Percentiles rank a stretch among this genome's conserved stretches.
These are phyloP conservation scores for Stichodactyla helianthus DNA, from an alignment of 64 coral and sea anemone genomes.

Conservation along the genomic window DNA sequence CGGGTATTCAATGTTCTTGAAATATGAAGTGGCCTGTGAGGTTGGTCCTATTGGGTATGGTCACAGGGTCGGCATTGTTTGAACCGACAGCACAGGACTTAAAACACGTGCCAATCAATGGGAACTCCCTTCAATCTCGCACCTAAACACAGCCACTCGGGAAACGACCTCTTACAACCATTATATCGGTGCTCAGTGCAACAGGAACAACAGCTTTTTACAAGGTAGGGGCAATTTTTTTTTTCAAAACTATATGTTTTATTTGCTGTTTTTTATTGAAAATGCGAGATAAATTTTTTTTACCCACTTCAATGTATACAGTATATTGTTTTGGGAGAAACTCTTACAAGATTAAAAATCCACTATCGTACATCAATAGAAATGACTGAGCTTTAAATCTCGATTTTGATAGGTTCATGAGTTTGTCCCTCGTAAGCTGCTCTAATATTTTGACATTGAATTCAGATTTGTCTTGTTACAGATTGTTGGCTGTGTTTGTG, in stretches of 20 bases:
- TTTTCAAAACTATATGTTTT: not conserved
- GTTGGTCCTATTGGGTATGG: slow-evolving; percentile 2
- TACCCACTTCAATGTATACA: not conserved
- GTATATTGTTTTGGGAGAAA: not conserved
- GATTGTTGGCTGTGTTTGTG: not conserved
- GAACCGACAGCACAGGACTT: not conserved
- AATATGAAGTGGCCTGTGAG: slow-evolving; percentile 26
- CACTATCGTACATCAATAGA: not conserved
- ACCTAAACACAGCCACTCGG: not conserved
- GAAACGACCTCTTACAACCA: not conserved
- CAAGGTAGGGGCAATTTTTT: not conserved
- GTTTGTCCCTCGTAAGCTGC: not conserved
- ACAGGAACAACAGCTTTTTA: not conserved
- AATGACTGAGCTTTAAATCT: not conserved
- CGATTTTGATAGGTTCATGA: not conserved
- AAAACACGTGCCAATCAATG: slow-evolving; percentile 36
- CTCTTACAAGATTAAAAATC: not conserved
- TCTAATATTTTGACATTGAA: not conserved
- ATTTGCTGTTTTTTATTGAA: not conserved
- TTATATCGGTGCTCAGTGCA: not conserved
- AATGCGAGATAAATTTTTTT: not conserved
- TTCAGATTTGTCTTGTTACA: slow-evolving; percentile 5
- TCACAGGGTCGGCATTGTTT: slow-evolving; percentile 9
- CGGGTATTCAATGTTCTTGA: slow-evolving; percentile 54
- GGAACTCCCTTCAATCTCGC: not conserved